A percentile compares a stretch with the other conserved stretches of the same genome.
These are phyloP conservation scores for Aurelia sp. DNA, from an alignment of 30 jellyfish, hydroid and myxozoan genomes.

Conservation along the genomic window DNA sequence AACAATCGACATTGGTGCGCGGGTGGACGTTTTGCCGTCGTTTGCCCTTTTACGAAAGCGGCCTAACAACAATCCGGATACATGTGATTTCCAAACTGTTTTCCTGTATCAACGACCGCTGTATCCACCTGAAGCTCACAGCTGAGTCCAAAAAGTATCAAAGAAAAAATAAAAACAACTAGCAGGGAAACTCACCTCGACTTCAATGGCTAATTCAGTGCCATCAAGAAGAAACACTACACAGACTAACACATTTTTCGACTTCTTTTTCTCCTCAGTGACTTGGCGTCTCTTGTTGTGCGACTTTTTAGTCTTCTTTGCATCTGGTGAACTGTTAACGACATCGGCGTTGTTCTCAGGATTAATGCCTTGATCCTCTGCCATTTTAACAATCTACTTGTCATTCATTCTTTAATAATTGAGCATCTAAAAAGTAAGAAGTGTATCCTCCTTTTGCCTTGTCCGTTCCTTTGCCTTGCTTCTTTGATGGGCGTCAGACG, in stretches of 20 bases:
- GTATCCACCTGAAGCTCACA: neutral
- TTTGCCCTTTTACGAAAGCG: too few species aligned
- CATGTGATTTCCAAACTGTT: too few species aligned
- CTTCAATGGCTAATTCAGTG: slow-evolving; percentile 59
- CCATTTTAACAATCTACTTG: slow-evolving; percentile 29
- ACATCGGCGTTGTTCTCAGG: slow-evolving; percentile 33
- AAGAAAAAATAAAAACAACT: neutral
- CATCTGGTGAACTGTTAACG: neutral
- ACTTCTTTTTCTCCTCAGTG: slow-evolving; percentile 47
- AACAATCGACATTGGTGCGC: too few species aligned
- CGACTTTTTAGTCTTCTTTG: neutral
- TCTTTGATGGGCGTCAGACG: too few species aligned
- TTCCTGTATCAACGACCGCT: too few species aligned
- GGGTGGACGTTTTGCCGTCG: too few species aligned
- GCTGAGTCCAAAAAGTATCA: neutral
- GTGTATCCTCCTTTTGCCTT: neutral
- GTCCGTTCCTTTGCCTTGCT: neutral
- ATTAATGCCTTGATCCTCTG: slow-evolving; percentile 40
- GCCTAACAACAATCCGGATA: too few species aligned
- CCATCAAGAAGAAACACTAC: slow-evolving; percentile 68
- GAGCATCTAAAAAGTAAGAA: neutral
- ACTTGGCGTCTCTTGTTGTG: slow-evolving; percentile 10
- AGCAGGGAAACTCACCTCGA: slow-evolving; percentile 45
- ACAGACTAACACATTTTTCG: slow-evolving; percentile 61
- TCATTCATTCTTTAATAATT: slow-evolving; percentile 17